phyloP scores from a whole-genome alignment of 2,888 invertebrate genomes.

The Odontocolon sp. region DNA sequence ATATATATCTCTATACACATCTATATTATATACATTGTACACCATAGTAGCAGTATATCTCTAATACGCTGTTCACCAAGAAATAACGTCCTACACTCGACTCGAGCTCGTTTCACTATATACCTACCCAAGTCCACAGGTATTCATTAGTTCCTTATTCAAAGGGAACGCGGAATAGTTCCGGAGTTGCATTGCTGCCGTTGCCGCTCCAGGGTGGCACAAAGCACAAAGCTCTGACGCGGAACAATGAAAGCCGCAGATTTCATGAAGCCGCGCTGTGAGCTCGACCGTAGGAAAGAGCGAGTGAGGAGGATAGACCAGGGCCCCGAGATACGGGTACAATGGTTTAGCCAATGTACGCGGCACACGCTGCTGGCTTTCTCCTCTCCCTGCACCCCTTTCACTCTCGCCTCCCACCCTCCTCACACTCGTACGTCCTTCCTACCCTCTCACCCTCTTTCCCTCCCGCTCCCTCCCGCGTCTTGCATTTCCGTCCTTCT shows the following conservation, averaged over 20 bases:
- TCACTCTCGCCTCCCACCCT: conserved; percentile 29
- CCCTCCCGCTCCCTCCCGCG: conserved; percentile 53
- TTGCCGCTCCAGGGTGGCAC: conserved; percentile 69
- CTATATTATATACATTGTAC: conserved; percentile 12
- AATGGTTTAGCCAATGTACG: conserved; percentile 79
- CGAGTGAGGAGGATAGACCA: conserved; percentile 21
- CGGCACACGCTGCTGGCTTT: conserved; percentile 44
- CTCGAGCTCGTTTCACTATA: conserved; percentile 57
- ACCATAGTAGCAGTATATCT: neutral
- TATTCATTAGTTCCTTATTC: conserved; percentile 81
- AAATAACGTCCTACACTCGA: conserved; percentile 44
- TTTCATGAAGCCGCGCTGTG: conserved; percentile 76
- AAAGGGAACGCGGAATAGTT: conserved; percentile 78
- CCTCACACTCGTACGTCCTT: neutral
- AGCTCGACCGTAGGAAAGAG: conserved; percentile 57
- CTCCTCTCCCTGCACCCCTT: conserved; percentile 28
- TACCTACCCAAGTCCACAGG: conserved; percentile 56
- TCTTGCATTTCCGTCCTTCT: conserved; percentile 63
- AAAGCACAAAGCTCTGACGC: conserved; percentile 79
- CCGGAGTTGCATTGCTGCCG: conserved; percentile 75
- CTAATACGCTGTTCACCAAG: conserved; percentile 14
- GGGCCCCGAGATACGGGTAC: conserved; percentile 75
- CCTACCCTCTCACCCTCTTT: conserved; percentile 42
- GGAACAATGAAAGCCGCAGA: conserved; percentile 79
- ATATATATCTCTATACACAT: too few relatives aligned